Conservation (phyloP, 2,797 vertebrate species). For the Decapterus maruadsi region DNA sequence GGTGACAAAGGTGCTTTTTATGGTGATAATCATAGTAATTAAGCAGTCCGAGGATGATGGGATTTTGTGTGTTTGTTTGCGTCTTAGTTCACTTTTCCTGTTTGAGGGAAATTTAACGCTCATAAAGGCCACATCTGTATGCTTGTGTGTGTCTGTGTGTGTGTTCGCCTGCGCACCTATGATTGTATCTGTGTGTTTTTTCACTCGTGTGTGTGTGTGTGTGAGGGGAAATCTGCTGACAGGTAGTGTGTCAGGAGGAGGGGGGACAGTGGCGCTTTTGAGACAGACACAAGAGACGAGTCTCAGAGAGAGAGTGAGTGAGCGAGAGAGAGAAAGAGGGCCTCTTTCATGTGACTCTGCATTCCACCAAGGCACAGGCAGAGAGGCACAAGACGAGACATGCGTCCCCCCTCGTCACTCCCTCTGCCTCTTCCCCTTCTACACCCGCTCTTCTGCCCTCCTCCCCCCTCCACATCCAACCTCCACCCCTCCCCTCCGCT, state of each 20-base stretch:
- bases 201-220: slow-evolving; percentile 51
- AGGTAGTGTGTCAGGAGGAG: slow-evolving; percentile 79
- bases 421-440: slow-evolving; percentile 49
- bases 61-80: slow-evolving; percentile 74
- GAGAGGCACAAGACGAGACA: slow-evolving; percentile 90
- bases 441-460: slow-evolving; percentile 45
- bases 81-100: slow-evolving; percentile 74
- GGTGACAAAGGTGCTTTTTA: slow-evolving; percentile 74
- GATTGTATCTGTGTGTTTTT: slow-evolving; percentile 44
- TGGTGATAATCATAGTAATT: slow-evolving; percentile 79
- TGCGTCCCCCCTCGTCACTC: slow-evolving; percentile 79
- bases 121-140: slow-evolving; percentile 51
- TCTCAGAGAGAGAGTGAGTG: slow-evolving; percentile 67
- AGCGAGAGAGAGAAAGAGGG: slow-evolving; percentile 71
- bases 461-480: slow-evolving; percentile 43
- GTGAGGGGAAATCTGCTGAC: slow-evolving; percentile 77
- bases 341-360: slow-evolving; percentile 87
- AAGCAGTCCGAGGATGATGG: slow-evolving; percentile 64
- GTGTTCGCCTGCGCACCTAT: slow-evolving; percentile 7
- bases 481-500: slow-evolving; percentile 74
- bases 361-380: slow-evolving; percentile 87
- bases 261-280: slow-evolving; percentile 84
- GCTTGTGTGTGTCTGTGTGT: slow-evolving; percentile 26
- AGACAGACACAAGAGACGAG: slow-evolving; percentile 80
- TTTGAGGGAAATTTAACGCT: slow-evolving; percentile 59